Percentiles rank a stretch among this genome's conserved stretches.
Conservation (phyloP, 1,140 invertebrate genomes). For the Octopus sinensis region DNA sequence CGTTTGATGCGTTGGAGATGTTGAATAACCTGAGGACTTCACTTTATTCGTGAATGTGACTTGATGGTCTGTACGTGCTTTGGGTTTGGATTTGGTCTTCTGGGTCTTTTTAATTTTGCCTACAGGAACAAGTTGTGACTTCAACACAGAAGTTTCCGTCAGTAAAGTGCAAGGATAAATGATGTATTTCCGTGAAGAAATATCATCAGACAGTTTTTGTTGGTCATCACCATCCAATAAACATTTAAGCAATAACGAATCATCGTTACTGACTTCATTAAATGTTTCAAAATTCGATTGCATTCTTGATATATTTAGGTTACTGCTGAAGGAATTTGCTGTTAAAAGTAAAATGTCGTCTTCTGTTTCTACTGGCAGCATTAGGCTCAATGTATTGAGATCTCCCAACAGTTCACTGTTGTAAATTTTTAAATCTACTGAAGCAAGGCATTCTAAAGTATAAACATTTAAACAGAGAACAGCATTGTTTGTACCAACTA, state of each 20-base stretch:
- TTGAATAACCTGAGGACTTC: conserved; percentile 55
- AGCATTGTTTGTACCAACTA: not conserved
- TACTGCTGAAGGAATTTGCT: not conserved
- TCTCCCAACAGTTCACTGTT: not conserved
- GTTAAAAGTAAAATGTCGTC: not conserved
- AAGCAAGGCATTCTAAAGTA: not conserved
- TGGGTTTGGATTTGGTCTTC: conserved; percentile 21
- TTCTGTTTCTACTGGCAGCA: not conserved
- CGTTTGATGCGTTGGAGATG: conserved; percentile 32
- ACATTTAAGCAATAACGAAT: conserved; percentile 33
- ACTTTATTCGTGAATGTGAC: conserved; percentile 51
- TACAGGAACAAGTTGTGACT: not conserved
- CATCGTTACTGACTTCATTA: too few relatives aligned
- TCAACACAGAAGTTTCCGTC: not conserved
- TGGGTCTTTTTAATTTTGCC: conserved; percentile 9
- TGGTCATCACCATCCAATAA: conserved; percentile 21
- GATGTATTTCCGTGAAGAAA: conserved; percentile 10
- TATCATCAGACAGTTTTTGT: conserved; percentile 21
- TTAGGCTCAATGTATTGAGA: conserved; percentile 1
- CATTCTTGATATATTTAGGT: conserved; percentile 23
- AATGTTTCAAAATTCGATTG: too few relatives aligned
- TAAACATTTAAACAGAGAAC: not conserved
- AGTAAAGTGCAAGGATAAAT: not conserved
- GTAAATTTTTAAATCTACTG: not conserved
- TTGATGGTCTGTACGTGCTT: conserved; percentile 43